Evolutionary conservation across 2,113 vertebrate species (phyloP).

Genomic region (Spea multiplicata): DNA sequence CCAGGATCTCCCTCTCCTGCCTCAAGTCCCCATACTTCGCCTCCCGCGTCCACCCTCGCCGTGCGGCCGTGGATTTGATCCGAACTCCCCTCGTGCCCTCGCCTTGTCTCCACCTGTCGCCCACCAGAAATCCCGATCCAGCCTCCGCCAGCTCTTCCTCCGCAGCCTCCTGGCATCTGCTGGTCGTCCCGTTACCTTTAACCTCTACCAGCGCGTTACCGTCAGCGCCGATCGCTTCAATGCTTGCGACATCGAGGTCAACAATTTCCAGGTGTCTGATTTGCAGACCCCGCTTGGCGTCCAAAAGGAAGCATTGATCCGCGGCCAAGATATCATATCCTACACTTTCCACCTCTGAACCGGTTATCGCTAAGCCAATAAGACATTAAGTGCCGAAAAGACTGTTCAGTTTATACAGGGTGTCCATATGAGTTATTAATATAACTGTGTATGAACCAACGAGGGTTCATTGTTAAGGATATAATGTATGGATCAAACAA

Average conservation of each 20-base stretch:
- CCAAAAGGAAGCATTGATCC: conserved; percentile 79
- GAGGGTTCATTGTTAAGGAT: too few relatives aligned
- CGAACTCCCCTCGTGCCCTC: conserved; percentile 48
- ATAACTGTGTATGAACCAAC: too few relatives aligned
- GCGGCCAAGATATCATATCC: conserved; percentile 80
- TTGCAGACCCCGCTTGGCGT: conserved; percentile 83
- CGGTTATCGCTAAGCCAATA: too few relatives aligned
- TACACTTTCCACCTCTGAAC: conserved; percentile 65
- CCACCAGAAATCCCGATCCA: conserved; percentile 69
- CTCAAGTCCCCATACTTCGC: conserved; percentile 31
- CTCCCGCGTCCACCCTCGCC: conserved; percentile 33
- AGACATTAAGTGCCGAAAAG: too few relatives aligned
- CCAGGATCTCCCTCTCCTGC: conserved; percentile 21
- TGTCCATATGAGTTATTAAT: too few relatives aligned
- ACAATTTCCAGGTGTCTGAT: conserved; percentile 83
- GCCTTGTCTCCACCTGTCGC: not conserved
- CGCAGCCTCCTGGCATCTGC: conserved; percentile 74
- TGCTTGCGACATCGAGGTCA: conserved; percentile 78
- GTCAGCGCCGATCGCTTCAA: conserved; percentile 73
- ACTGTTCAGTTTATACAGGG: too few relatives aligned
- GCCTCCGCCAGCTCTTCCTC: conserved; percentile 78
- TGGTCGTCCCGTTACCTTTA: conserved; percentile 69
- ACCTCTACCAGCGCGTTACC: conserved; percentile 72
- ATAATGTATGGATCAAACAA: too few relatives aligned
- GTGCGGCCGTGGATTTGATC: conserved; percentile 74